Percentiles rank a stretch among this genome's conserved stretches.
Conservation (phyloP, 64 coral and sea anemone species). For the Pachyseris speciosa region DNA sequence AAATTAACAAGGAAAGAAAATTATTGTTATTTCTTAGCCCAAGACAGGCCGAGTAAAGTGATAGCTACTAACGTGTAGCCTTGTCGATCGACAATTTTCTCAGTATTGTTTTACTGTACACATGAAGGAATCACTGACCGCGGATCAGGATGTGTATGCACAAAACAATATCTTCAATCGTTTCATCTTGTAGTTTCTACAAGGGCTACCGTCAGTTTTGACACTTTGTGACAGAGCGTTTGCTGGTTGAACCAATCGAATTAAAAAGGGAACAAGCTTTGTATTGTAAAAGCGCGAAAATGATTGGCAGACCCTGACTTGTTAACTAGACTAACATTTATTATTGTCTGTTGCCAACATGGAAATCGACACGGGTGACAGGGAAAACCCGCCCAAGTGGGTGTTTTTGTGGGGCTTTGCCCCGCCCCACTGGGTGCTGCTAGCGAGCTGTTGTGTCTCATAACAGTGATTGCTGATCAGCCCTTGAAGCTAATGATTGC, state of each 20-base stretch:
- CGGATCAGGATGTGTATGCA: conserved; percentile 34
- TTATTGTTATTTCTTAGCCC: conserved; percentile 30
- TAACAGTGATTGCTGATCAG: conserved; percentile 75
- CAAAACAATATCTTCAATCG: conserved; percentile 93
- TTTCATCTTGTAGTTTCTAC: conserved; percentile 96
- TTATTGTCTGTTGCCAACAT: conserved; percentile 99
- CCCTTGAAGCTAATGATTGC: conserved; percentile 82
- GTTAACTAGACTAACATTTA: conserved; percentile 99
- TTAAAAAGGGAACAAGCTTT: conserved; percentile 99
- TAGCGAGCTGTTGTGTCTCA: conserved; percentile 89
- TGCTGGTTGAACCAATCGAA: conserved; percentile 94
- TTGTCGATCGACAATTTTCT: conserved; percentile 30
- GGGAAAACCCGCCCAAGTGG: conserved; percentile 94
- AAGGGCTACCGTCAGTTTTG: conserved; percentile 94
- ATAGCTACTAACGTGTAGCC: conserved; percentile 25
- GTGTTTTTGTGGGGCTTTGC: conserved; percentile 92
- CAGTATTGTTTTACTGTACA: conserved; percentile 26
- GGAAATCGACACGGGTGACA: conserved; percentile 99
- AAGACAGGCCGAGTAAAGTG: conserved; percentile 18
- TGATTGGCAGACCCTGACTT: conserved; percentile 97
- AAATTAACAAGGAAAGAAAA: conserved; percentile 55
- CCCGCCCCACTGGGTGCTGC: conserved; percentile 94
- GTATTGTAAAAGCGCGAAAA: conserved; percentile 93
- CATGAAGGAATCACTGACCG: conserved; percentile 44
- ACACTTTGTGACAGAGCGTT: conserved; percentile 95